Evolutionary conservation across 1,140 invertebrate genomes (phyloP), one percentile per base, ranked within the genome.

Genomic region (Gonioctena quinquepunctata): DNA sequence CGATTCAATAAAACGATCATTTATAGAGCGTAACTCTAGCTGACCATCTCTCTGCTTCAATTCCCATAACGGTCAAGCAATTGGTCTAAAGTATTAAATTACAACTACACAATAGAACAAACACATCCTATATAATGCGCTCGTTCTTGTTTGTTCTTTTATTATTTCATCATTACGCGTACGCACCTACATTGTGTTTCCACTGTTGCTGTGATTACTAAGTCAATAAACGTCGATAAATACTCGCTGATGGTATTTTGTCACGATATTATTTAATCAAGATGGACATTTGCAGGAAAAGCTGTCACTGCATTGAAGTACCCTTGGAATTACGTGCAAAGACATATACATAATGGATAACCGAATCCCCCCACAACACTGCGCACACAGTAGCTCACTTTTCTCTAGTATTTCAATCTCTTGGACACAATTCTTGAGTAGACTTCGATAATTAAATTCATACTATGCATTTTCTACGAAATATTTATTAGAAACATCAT

Each of bases 1-100:
- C 2, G 0, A n/a, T 42, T 42, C 33, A 42, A 42, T 42, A 8
- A 42, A 42, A 42, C 13, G 11, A 42, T n/a, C 11, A n/a, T 42
- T 42, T 42, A 42, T 42, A 59, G 25, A 18, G 50, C 3, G 56
- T 59, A 59, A 59, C 6, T 5, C 56, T 2, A 59, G 23, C 4
- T 59, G 23, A 19, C 56, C 25, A 59, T 23, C 56, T 22, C 50
- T 27, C 25, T 25, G 23, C 25, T 25, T 25, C 25, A 59, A 59
- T 59, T 59, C 25, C 16, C 23, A 26, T 23, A 59, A 59, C 25
- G 22, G 56, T 6, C 23, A 25, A n/a, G 22, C 56, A 59, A 59
- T 59, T 59, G 22, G 56, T 25, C 56, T 59, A 59, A 59, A 59
- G 56, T 59, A 59, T 59, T 59, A 59, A 59, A 59, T 59, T 59